Evolutionary conservation across 2,113 vertebrate genomes (phyloP), one percentile per base, ranked within the genome.

Genomic region (Hipposideros armiger): DNA sequence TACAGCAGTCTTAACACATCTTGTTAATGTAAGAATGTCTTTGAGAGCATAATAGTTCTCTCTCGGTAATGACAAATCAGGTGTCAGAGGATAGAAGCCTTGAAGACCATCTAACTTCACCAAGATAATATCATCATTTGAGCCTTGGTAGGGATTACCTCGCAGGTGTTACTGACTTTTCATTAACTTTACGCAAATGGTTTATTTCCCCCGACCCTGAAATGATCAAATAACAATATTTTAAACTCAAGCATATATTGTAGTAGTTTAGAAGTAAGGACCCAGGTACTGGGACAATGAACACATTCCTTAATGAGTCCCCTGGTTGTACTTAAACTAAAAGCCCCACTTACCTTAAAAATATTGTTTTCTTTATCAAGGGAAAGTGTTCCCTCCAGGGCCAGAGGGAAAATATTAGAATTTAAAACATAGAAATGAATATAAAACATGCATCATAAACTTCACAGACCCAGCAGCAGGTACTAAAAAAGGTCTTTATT

Each of bases 351-450:
- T 97, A 97, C 81, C 62, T 98, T 66, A 96, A 98, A 98, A 98
- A 97, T 97, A 98, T 30, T 98, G 95, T 97, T 98, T 98, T 98
- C 95, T 88, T 97, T 98, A 97, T 97, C 98, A 98, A 97, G 98
- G 96, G 92, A 98, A 98, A 98, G 94, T 96, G 96, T 96, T 98
- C 96, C 98, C 97, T 97, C 73, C 74, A 56, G 97, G 97, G 97
- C 92, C 74, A 95, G 92, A 98, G 96, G 90, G 90, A 95, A 98
- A 98, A 97, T 98, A 98, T 96, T 98, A 96, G 95, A 98, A 97
- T 98, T 98, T 97, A 97, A 73, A 97, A 97, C 47, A 67, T 87
- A 40, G 94, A 96, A 98, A 98, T 96, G 94, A 98, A 97, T 93
- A 95, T 98, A 96, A 97, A 98, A 97, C 73, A 97, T 74, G 95